Percentiles rank a stretch among this genome's conserved stretches.
phyloP scores from a whole-genome alignment of 2,888 invertebrate genomes.

The Phaedon cochleariae region DNA sequence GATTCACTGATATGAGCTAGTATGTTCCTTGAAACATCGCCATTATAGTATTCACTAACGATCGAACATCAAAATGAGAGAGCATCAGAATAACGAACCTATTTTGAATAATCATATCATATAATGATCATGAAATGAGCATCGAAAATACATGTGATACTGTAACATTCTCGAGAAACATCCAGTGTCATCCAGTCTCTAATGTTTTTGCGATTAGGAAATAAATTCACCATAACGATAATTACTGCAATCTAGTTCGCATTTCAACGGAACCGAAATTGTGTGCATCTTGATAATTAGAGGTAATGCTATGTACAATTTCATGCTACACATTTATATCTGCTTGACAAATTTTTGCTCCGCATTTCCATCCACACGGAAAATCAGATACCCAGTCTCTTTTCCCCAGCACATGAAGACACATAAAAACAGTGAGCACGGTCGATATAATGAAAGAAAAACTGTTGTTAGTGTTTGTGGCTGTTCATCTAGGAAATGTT shows the following conservation, averaged over 20 bases:
- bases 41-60: too few relatives aligned
- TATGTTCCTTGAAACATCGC: too few relatives aligned
- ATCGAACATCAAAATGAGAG: too few relatives aligned
- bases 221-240: background rate
- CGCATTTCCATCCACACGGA: constrained; percentile 26
- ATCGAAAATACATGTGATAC: too few relatives aligned
- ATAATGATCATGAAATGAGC: too few relatives aligned
- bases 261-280: constrained; percentile 25
- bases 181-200: too few relatives aligned
- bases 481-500: background rate
- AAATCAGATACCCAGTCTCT: background rate
- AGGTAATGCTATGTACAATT: constrained; percentile 38
- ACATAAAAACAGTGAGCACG: background rate
- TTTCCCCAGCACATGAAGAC: background rate
- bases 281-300: constrained; percentile 26
- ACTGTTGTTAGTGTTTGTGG: constrained; percentile 6
- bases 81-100: too few relatives aligned
- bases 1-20: too few relatives aligned
- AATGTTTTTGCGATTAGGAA: too few relatives aligned
- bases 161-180: too few relatives aligned
- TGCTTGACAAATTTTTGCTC: constrained; percentile 38
- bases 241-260: background rate
- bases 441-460: background rate
- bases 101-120: too few relatives aligned
- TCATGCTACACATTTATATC: constrained; percentile 36